Percentiles rank a stretch among this genome's conserved stretches.
phyloP scores from a whole-genome alignment of 1,140 invertebrate species.

The Temnothorax nylanderi region DNA sequence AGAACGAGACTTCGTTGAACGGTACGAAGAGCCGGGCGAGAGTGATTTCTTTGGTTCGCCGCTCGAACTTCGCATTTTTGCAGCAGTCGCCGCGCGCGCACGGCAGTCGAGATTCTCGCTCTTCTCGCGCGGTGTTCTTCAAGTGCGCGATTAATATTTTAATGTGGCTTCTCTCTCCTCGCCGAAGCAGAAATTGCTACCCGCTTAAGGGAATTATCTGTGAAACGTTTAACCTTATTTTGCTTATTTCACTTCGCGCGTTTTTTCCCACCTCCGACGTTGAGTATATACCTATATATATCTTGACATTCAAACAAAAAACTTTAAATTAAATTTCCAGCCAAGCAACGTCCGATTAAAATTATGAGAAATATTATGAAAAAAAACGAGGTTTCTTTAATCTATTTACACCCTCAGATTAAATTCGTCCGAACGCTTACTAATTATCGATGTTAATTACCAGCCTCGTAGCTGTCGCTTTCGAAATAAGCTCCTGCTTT shows the following conservation, averaged over 20 bases:
- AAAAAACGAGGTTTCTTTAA: background rate
- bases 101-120: constrained; percentile 10
- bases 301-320: constrained; percentile 6
- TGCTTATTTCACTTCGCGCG: constrained; percentile 10
- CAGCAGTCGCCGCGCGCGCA: constrained; percentile 1
- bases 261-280: background rate
- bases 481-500: background rate
- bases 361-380: background rate
- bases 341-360: background rate
- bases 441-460: constrained; percentile 3
- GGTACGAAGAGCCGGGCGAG: constrained; percentile 44
- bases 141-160: constrained; percentile 55
- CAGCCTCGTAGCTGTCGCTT: background rate
- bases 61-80: constrained; percentile 73
- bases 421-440: background rate
- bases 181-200: constrained; percentile 21
- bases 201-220: constrained; percentile 31
- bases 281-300: background rate
- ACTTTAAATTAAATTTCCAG: constrained; percentile 4
- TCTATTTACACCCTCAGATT: background rate
- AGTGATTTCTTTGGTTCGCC: constrained; percentile 79
- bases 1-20: constrained; percentile 48
- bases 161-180: constrained; percentile 7
- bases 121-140: constrained; percentile 30
- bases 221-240: constrained; percentile 42